Evolutionary conservation across 2,113 vertebrate species (phyloP).

Genomic region (Leptobrachium ailaonicum): DNA sequence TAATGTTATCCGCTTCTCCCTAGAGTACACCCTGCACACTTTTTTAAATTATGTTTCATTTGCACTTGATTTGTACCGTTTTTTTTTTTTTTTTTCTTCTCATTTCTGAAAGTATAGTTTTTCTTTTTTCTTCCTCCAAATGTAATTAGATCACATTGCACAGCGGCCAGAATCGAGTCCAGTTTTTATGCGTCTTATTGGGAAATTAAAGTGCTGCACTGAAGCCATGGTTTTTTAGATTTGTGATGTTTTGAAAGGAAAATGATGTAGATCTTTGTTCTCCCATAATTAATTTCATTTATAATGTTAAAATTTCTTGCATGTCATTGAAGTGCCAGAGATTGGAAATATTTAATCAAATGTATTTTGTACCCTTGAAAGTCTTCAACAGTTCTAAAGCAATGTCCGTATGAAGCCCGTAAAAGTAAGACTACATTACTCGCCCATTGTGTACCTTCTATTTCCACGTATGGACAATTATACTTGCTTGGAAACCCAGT

Average conservation of each 20-base stretch:
- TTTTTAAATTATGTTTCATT: conserved; percentile 46
- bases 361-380: neutral
- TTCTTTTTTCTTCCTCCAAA: conserved; percentile 24
- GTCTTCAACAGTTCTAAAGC: neutral
- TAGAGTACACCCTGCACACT: conserved; percentile 15
- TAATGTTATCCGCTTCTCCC: conserved; percentile 17
- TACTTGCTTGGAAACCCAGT: too few relatives aligned
- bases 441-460: too few relatives aligned
- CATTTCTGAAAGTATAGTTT: conserved; percentile 17
- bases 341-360: neutral
- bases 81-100: conserved; percentile 7
- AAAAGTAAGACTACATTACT: too few relatives aligned
- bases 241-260: conserved; percentile 2
- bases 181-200: conserved; percentile 24
- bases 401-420: too few relatives aligned
- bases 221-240: conserved; percentile 8
- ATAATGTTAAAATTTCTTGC: neutral
- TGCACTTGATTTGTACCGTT: conserved; percentile 43
- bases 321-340: neutral
- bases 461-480: too few relatives aligned
- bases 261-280: conserved; percentile 33
- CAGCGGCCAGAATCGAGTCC: conserved; percentile 38
- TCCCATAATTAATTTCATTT: conserved; percentile 29
- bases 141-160: conserved; percentile 38
- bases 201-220: conserved; percentile 24